Percentiles rank a stretch among this genome's conserved stretches.
Conservation (phyloP, 2,113 vertebrate species). For the Nematolebias whitei region DNA sequence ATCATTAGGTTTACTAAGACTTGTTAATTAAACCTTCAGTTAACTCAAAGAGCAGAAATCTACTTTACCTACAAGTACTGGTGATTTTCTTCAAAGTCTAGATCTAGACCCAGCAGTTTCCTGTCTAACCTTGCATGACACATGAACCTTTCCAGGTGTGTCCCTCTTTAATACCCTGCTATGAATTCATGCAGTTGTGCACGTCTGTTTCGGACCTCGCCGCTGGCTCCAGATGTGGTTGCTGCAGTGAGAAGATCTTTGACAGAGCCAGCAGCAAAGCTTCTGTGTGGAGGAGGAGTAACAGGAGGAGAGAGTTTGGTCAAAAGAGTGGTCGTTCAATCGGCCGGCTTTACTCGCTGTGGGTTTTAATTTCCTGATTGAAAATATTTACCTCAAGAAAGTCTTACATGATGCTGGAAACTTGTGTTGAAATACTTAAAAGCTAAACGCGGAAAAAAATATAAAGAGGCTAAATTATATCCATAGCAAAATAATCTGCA, state of each 20-base stretch:
- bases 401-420: background rate
- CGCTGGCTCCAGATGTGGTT: constrained; percentile 39
- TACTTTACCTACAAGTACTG: background rate
- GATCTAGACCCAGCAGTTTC: background rate
- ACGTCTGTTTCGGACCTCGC: constrained; percentile 51
- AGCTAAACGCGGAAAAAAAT: background rate
- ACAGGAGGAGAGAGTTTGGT: constrained; percentile 29
- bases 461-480: background rate
- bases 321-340: constrained; percentile 26
- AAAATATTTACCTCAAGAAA: background rate
- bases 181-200: constrained; percentile 38
- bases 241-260: constrained; percentile 39
- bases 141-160: constrained; percentile 29
- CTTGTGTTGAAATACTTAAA: background rate
- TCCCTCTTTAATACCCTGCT: constrained; percentile 32
- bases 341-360: constrained; percentile 2
- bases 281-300: constrained; percentile 26
- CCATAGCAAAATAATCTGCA: background rate
- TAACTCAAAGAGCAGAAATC: too few species aligned
- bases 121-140: constrained; percentile 32
- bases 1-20: too few species aligned
- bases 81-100: constrained; percentile 4
- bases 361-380: constrained; percentile 1
- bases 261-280: constrained; percentile 30
- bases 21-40: too few species aligned